Evolutionary conservation across 2,888 invertebrate genomes (phyloP), one percentile per base, ranked within the genome.

Genomic region (Embidobia sp.): DNA sequence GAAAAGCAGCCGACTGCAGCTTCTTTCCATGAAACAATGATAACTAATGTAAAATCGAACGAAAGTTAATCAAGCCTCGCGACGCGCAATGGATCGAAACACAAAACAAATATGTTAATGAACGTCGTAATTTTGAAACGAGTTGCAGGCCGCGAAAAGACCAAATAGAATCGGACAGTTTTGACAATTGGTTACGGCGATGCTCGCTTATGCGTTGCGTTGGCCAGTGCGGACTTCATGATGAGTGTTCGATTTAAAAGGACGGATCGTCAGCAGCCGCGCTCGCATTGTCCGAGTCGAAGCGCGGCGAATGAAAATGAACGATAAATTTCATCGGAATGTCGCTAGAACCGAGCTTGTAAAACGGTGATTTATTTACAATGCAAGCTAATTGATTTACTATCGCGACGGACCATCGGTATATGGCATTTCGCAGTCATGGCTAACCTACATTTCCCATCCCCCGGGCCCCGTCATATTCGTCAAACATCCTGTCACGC

Each of bases 351-450:
- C 80, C 82, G 82, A 83, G 85, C 85, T 85, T 88, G 88, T 88
- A 88, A 88, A 88, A 86, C 84, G 84, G 85, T 88, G 88, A 89
- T 88, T 89, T 88, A 89, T 89, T 87, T 87, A 86, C 88, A 87
- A 85, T 85, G 82, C 85, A 67, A 85, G 84, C 85, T 89, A 88
- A 89, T 88, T 88, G 88, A 89, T 89, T 89, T 89, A 89, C 86
- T 85, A 87, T 86, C 85, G 81, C 78, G 78, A 79, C 81, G 79
- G 79, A 67, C 74, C 76, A 73, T 74, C 69, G 81, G 64, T 79
- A 79, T 80, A 78, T 77, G 82, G 79, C 80, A 64, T 78, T 80
- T 76, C 61, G 66, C 82, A 80, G 81, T 80, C 82, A 81, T 77
- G 79, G 66, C 64, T 77, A 72, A 75, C 79, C 77, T 70, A 75